Evolutionary conservation across 2,888 invertebrate species (phyloP), one percentile per base, ranked within the genome.

Genomic region (Aromia moschata): DNA sequence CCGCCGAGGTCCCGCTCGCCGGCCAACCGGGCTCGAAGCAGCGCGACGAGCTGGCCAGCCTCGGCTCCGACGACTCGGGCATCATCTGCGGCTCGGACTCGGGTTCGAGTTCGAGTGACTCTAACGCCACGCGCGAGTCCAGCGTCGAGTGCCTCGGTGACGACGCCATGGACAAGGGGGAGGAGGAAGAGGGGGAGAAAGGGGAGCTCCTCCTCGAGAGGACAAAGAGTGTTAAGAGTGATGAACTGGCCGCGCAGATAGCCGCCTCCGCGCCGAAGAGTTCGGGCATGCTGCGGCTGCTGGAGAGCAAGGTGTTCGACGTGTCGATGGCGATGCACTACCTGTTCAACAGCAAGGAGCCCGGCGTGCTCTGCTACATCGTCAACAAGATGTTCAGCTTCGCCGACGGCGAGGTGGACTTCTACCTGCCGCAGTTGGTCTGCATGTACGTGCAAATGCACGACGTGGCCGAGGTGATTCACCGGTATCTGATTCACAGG

Each of bases 391-490:
- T 99, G 83, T 98, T 98, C 83, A 94, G 92, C 81, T 98, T 98
- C 81, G 89, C 91, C 20, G 88, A 93, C 79, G 86, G 85, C 67
- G 96, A 97, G 70, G 96, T 98, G 65, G 98, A 99, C 84, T 95
- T 98, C 81, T 99, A 98, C 83, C 87, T 99, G 79, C 98, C 98
- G 44, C 99, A 99, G 83, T 83, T 99, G 76, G 92, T 99, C 75
- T 95, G 95, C 75, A 96, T 99, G 94, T 99, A 98, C 81, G 93
- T 98, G 81, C 96, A 98, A 84, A 95, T 97, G 89, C 92, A 92
- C 75, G 98, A 98, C 79, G 90, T 98, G 69, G 98, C 98, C 54
- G 98, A 98, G 84, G 94, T 93, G 62, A 83, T 93, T 56, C 92
- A 93, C 82, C 90, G 92, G 3, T 93, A 93, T 80, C 82, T 94